Base-by-base conservation (phyloP, 2,888 invertebrate species). In the Amiota minor region DNA sequence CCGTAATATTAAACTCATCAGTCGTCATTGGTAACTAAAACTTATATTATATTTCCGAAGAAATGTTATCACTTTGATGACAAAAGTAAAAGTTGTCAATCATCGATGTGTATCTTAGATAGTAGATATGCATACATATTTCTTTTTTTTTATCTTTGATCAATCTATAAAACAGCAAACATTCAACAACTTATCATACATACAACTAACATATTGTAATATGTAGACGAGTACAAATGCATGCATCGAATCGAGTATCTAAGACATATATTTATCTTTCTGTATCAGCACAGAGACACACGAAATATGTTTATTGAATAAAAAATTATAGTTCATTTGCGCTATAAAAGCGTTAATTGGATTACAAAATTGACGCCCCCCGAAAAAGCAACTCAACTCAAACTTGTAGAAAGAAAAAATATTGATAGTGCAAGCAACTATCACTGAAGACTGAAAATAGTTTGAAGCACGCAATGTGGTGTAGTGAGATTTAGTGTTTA, bases 321-420 rank as follows among this genome's bases (percentile, higher is more conserved):
- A 71, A 71, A 75, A 81, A 84, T 77, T 71, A 78, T 80, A 76
- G 73, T 81, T 75, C 77, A 81, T 81, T 82, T 82, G 84, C 75
- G 62, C 76, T 76, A 81, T 78, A 76, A 79, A 81, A 77, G 81
- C 79, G 84, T 76, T 83, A 85, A 83, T 85, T 83, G 79, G 84
- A 84, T 85, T 83, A 85, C 82, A 79, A 82, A 78, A 81, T 76
- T 71, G 74, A 81, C 80, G 81, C 79, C 82, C 35, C 74, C 76
- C 69, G 23, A 74, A 74, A 70, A 35, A 64, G 23, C 2, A 35
- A 35, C 35, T 83, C n/a, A n/a, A 81, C 73, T 77, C 83, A 84
- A 76, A 79, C 81, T 76, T 79, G 78, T 47, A 75, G 46, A 56
- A 72, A 59, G 23, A 10, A 16, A 8, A 18, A 35, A 55, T 55